These are phyloP conservation scores for Megalopta genalis DNA, from an alignment of 1,140 invertebrate genomes.

Conservation along the genomic window DNA sequence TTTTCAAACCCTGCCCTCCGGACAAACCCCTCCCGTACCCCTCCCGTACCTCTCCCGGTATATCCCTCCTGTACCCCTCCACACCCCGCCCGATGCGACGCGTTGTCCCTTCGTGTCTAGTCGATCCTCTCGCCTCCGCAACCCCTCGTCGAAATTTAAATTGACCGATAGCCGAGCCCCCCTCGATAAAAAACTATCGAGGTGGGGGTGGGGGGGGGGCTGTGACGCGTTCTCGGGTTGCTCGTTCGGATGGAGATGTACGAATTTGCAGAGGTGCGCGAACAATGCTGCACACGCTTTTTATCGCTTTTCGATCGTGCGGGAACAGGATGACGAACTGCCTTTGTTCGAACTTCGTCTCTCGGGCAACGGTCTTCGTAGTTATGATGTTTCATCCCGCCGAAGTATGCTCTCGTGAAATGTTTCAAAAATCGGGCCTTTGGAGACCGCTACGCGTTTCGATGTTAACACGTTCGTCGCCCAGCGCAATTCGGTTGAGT, in stretches of 20 bases:
- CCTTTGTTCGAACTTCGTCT: too few species aligned
- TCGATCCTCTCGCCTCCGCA: not conserved
- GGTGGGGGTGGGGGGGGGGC: not conserved
- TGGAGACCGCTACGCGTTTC: too few species aligned
- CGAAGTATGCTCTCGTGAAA: too few species aligned
- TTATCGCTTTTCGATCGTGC: too few species aligned
- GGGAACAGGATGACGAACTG: too few species aligned
- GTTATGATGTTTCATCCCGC: too few species aligned
- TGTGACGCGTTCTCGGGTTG: not conserved
- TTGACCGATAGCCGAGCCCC: slow-evolving; percentile 46
- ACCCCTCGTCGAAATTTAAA: slow-evolving; percentile 47
- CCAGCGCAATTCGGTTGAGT: too few species aligned
- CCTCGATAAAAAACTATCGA: not conserved
- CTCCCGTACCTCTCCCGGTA: too few species aligned
- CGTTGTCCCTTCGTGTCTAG: slow-evolving; percentile 2
- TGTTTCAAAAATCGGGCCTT: too few species aligned
- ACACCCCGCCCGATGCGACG: not conserved
- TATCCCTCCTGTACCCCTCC: not conserved
- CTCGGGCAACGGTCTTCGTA: too few species aligned
- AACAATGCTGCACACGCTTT: too few species aligned
- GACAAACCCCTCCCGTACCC: not conserved
- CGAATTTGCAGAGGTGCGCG: not conserved
- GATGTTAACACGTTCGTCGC: too few species aligned
- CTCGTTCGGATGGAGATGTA: slow-evolving; percentile 29
- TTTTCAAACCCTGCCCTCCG: slow-evolving; percentile 8